Percentiles rank a stretch among this genome's conserved stretches.
Conservation (phyloP, 2,888 invertebrate genomes). For the Latrodectus elegans region DNA sequence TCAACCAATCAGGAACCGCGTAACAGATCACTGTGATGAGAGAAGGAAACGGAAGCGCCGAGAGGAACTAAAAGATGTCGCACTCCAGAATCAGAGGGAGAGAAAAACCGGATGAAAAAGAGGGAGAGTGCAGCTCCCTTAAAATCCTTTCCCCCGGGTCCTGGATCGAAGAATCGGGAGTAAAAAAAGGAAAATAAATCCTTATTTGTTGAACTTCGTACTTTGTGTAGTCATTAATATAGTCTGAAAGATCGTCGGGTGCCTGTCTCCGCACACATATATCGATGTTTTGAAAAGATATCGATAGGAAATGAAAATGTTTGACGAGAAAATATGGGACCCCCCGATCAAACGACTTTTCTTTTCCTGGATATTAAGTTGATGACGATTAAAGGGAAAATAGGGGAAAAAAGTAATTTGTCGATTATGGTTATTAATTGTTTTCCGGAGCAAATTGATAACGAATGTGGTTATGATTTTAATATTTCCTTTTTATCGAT, state of each 20-base stretch:
- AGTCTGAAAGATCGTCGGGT: conserved; percentile 21
- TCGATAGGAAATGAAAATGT: conserved; percentile 42
- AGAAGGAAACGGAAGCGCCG: conserved; percentile 65
- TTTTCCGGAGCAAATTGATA: too few relatives aligned
- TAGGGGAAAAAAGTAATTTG: too few relatives aligned
- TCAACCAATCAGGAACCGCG: conserved; percentile 61
- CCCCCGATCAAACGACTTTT: conserved; percentile 11
- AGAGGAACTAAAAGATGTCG: conserved; percentile 55
- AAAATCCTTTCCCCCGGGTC: neutral
- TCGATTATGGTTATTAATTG: too few relatives aligned
- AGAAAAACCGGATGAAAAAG: conserved; percentile 28
- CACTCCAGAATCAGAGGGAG: conserved; percentile 41
- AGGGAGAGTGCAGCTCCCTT: conserved; percentile 1
- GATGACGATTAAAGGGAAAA: neutral
- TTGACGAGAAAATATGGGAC: conserved; percentile 3
- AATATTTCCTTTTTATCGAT: too few relatives aligned
- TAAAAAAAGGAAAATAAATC: conserved; percentile 54
- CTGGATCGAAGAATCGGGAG: conserved; percentile 13
- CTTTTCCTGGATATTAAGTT: conserved; percentile 32
- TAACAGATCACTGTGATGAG: conserved; percentile 62
- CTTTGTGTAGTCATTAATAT: conserved; percentile 48
- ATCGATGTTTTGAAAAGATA: conserved; percentile 30
- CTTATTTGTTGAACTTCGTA: conserved; percentile 35
- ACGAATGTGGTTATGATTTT: too few relatives aligned
- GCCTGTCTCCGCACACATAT: neutral